Conservation (phyloP, 1,140 invertebrate genomes). For the Leptinotarsa lineolata region DNA sequence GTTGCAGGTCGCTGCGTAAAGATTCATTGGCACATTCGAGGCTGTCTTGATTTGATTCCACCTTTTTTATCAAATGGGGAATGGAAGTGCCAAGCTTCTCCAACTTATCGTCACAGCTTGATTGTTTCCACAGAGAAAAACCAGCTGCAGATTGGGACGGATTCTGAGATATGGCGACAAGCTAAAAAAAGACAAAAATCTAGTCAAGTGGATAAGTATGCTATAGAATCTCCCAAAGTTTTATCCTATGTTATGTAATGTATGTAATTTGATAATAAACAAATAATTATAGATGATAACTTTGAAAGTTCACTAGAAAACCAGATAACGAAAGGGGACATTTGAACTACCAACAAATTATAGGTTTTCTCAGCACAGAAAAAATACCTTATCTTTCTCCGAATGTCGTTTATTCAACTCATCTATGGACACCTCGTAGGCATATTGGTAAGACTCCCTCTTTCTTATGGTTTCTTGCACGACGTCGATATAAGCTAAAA, state of each 20-base stretch:
- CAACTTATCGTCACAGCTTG: conserved; percentile 63
- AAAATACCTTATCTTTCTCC: conserved; percentile 67
- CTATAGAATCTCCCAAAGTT: too few relatives aligned
- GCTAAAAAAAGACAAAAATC: conserved; percentile 14
- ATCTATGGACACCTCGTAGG: conserved; percentile 70
- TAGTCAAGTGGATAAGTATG: too few relatives aligned
- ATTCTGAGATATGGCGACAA: conserved; percentile 38
- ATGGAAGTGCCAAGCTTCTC: conserved; percentile 60
- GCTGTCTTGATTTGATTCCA: conserved; percentile 67
- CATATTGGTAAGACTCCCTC: conserved; percentile 71
- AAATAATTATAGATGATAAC: too few relatives aligned
- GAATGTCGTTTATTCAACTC: conserved; percentile 66
- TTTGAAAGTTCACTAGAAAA: too few relatives aligned
- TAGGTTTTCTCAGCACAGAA: neutral
- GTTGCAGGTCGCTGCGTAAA: conserved; percentile 70
- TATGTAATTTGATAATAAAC: too few relatives aligned
- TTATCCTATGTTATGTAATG: too few relatives aligned
- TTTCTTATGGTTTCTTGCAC: conserved; percentile 70
- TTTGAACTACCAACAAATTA: too few relatives aligned
- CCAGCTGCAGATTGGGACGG: conserved; percentile 27
- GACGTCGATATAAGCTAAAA: conserved; percentile 70
- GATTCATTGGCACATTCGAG: conserved; percentile 75
- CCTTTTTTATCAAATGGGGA: conserved; percentile 62
- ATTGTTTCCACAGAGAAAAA: conserved; percentile 63
- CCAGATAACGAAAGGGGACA: too few relatives aligned